phyloP scores from a whole-genome alignment of 2,888 invertebrate genomes.

The Meghimatium bilineatum region DNA sequence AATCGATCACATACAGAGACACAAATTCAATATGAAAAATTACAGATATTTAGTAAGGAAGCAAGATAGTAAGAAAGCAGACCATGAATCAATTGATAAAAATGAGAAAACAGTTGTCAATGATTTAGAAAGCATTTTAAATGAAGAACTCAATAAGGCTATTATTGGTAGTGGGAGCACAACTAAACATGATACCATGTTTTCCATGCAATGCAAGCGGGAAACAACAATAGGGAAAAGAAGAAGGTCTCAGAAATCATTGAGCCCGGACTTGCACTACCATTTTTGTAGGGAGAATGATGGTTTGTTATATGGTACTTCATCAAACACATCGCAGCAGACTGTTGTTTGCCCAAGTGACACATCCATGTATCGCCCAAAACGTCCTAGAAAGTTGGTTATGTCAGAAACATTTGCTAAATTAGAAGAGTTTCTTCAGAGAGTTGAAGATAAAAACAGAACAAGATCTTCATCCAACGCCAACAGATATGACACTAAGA shows the following conservation, averaged over 20 bases:
- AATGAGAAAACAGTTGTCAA: not conserved
- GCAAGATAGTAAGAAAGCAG: not conserved
- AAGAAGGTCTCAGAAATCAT: not conserved
- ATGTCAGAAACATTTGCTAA: not conserved
- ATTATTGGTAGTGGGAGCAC: not conserved
- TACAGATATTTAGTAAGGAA: not conserved
- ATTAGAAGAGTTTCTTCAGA: conserved; percentile 29
- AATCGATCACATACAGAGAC: not conserved
- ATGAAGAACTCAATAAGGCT: not conserved
- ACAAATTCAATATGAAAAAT: not conserved
- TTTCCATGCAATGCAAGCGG: not conserved
- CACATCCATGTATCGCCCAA: not conserved
- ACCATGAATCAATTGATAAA: not conserved
- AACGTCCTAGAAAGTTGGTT: not conserved
- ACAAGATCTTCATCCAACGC: not conserved
- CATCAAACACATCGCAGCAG: conserved; percentile 26
- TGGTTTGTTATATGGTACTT: not conserved
- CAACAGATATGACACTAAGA: not conserved
- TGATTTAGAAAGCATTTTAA: conserved; percentile 4
- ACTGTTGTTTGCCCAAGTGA: not conserved
- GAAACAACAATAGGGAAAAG: not conserved
- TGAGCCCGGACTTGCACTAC: conserved; percentile 6
- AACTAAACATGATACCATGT: not conserved
- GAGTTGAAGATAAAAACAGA: not conserved
- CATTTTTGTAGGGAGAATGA: conserved; percentile 16